Evolutionary conservation across 2,797 vertebrate species (phyloP).

Genomic region (Botia kubotai): DNA sequence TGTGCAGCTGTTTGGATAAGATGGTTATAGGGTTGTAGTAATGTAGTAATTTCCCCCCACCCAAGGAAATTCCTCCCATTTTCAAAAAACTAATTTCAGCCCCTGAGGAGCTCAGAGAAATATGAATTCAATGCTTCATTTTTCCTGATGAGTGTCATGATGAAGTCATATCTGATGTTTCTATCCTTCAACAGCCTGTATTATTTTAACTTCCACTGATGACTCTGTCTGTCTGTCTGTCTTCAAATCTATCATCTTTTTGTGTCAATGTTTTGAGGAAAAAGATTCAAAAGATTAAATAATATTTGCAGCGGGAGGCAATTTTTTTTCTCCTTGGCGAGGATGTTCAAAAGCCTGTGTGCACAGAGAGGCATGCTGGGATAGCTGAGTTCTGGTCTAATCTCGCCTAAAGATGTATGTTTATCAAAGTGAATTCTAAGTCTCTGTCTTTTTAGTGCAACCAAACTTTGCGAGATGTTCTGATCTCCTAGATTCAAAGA

Average conservation of each 20-base stretch:
- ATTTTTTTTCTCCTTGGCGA: conserved; percentile 68
- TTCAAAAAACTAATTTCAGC: background rate
- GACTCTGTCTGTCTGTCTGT: conserved; percentile 20
- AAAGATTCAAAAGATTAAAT: conserved; percentile 61
- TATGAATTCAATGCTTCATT: background rate
- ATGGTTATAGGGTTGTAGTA: no score
- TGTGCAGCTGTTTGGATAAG: no score
- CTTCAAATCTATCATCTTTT: conserved; percentile 53
- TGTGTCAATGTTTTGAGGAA: conserved; percentile 48
- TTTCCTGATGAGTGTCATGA: background rate
- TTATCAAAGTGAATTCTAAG: conserved; percentile 79
- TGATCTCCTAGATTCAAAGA: conserved; percentile 70
- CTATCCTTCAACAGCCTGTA: background rate
- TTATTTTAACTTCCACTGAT: conserved; percentile 1
- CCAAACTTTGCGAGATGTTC: conserved; percentile 66
- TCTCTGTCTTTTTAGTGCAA: conserved; percentile 64
- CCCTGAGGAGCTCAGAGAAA: background rate
- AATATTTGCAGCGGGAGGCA: conserved; percentile 60
- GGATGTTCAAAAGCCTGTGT: conserved; percentile 68
- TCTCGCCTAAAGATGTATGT: conserved; percentile 76
- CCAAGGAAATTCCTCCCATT: no score
- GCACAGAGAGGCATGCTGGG: conserved; percentile 59
- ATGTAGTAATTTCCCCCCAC: no score
- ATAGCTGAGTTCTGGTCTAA: conserved; percentile 73
- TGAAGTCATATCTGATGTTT: conserved; percentile 2